Evolutionary conservation across 2,113 vertebrate species (phyloP).

Genomic region (Rhodinocichla rosea): DNA sequence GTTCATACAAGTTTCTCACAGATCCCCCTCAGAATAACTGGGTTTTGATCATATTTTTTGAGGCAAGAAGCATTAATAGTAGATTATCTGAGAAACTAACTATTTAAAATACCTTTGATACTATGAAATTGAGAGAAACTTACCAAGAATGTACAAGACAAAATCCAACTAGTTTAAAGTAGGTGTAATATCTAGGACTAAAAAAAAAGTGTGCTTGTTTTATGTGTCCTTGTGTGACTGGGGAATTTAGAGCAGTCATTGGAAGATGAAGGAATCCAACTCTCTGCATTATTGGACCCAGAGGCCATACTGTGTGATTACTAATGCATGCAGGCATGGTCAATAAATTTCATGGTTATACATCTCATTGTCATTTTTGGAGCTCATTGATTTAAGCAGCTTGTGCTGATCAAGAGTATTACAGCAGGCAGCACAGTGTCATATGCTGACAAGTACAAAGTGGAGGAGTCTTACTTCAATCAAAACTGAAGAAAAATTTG

Average conservation of each 20-base stretch:
- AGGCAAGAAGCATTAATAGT: background rate
- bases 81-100: background rate
- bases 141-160: rapidly evolving
- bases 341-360: constrained; percentile 30
- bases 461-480: background rate
- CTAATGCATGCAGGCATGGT: constrained; percentile 44
- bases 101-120: background rate
- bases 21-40: background rate
- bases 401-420: background rate
- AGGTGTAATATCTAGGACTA: background rate
- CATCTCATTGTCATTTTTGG: constrained; percentile 31
- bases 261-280: constrained; percentile 27
- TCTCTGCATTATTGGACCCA: constrained; percentile 16
- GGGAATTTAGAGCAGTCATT: background rate
- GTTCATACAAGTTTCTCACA: background rate
- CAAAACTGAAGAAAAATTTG: background rate
- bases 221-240: background rate
- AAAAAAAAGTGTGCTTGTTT: background rate
- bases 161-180: background rate
- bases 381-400: constrained; percentile 28
- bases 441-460: background rate
- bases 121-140: background rate
- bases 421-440: background rate
- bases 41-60: background rate
- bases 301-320: constrained; percentile 32